phyloP scores from a whole-genome alignment of 2,888 invertebrate genomes.

The Kryphioiulus occultus region DNA sequence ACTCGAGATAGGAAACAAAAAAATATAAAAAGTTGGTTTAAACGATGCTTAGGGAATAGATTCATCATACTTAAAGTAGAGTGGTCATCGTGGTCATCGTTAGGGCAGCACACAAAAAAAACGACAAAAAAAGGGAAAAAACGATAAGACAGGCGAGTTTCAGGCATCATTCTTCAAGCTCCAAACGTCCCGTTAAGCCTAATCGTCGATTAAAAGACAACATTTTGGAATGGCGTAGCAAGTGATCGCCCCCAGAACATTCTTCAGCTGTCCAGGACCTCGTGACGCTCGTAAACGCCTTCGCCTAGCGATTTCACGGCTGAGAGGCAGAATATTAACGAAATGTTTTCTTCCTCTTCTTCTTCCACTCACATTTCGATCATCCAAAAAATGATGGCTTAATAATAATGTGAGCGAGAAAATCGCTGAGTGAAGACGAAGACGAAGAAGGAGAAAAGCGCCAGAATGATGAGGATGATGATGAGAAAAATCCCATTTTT shows the following conservation, averaged over 20 bases:
- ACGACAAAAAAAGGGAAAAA: not conserved
- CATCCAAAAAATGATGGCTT: constrained; percentile 45
- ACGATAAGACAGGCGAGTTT: not conserved
- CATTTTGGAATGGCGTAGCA: not conserved
- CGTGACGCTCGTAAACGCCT: constrained; percentile 24
- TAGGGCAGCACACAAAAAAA: not conserved
- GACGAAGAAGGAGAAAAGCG: not conserved
- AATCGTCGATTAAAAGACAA: no score
- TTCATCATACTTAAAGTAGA: constrained; percentile 20
- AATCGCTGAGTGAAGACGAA: constrained; percentile 29
- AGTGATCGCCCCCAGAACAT: not conserved
- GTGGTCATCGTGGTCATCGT: constrained; percentile 32
- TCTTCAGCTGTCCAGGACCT: not conserved
- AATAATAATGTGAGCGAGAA: constrained; percentile 46
- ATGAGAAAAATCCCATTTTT: constrained; percentile 39
- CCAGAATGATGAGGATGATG: constrained; percentile 25
- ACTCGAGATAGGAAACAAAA: not conserved
- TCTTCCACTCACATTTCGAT: constrained; percentile 37
- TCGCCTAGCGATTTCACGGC: constrained; percentile 8
- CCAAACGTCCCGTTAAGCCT: not conserved
- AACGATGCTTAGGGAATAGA: constrained; percentile 24
- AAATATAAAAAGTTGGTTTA: constrained; percentile 35
- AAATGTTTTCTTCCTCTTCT: constrained; percentile 21
- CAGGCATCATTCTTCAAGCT: no score
- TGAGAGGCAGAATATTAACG: constrained; percentile 45